Conservation (phyloP, 2,797 vertebrate genomes). For the Mus minutoides region DNA sequence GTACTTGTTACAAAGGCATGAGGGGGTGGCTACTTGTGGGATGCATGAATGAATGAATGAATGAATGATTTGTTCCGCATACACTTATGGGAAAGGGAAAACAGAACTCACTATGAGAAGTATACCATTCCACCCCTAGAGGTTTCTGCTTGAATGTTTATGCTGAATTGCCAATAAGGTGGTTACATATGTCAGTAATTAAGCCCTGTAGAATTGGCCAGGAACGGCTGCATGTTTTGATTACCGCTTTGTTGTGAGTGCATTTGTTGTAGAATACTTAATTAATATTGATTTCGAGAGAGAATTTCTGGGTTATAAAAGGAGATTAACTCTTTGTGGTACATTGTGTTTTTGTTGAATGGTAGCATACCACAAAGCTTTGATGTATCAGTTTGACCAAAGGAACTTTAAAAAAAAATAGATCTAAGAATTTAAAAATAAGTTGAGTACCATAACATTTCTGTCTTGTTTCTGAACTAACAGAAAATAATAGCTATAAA, state of each 20-base stretch:
- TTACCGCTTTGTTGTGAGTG: slow-evolving; percentile 36
- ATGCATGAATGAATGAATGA: slow-evolving; percentile 12
- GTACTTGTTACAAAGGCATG: not conserved
- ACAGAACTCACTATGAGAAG: not conserved
- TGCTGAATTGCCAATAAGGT: slow-evolving; percentile 57
- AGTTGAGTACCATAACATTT: not conserved
- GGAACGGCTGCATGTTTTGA: slow-evolving; percentile 24
- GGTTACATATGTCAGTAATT: slow-evolving; percentile 30
- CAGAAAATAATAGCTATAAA: not conserved
- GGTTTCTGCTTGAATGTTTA: slow-evolving; percentile 29
- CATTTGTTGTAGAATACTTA: slow-evolving; percentile 55
- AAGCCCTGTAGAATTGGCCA: slow-evolving; percentile 19
- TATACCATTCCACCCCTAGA: not conserved
- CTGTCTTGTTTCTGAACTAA: not conserved
- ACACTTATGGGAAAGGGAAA: not conserved
- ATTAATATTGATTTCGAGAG: slow-evolving; percentile 71
- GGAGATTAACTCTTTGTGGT: slow-evolving; percentile 21
- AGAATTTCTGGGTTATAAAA: slow-evolving; percentile 51
- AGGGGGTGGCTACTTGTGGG: not conserved
- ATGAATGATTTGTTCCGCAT: not conserved
- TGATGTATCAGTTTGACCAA: slow-evolving; percentile 30
- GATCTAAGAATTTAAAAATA: slow-evolving; percentile 1
- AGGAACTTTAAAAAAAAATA: not conserved
- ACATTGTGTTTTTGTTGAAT: slow-evolving; percentile 56
- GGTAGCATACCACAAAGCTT: not conserved